Conservation (phyloP, 2,113 vertebrate genomes). For the Psilopsiagon aymara region DNA sequence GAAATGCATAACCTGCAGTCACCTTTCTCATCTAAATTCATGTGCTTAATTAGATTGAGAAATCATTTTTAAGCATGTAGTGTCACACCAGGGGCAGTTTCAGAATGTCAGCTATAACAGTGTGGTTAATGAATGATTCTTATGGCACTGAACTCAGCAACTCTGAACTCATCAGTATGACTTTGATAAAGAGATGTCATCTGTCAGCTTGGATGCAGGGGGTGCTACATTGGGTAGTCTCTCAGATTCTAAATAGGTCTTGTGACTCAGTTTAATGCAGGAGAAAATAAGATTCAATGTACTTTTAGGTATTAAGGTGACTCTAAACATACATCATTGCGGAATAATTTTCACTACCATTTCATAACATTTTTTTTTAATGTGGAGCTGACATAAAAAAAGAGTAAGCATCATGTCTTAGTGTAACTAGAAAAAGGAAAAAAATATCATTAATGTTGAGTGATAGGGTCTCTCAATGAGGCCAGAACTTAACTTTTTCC, state of each 20-base stretch:
- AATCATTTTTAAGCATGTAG: not conserved
- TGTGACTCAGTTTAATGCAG: not conserved
- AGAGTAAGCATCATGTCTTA: not conserved
- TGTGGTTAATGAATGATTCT: slow-evolving; percentile 5
- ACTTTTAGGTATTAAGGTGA: not conserved
- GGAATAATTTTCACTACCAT: not conserved
- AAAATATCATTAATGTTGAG: not conserved
- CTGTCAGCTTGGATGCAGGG: not conserved
- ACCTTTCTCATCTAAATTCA: slow-evolving; percentile 38
- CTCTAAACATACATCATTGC: not conserved
- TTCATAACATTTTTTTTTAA: not conserved
- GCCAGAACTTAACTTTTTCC: not conserved
- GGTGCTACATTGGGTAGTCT: not conserved
- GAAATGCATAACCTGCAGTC: not conserved
- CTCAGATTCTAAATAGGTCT: not conserved
- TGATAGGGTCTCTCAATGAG: not conserved
- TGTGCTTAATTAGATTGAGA: not conserved
- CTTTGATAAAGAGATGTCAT: not conserved
- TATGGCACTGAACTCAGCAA: not conserved
- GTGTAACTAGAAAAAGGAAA: not conserved
- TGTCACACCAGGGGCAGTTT: slow-evolving; percentile 2
- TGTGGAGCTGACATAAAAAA: not conserved
- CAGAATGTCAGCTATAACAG: not conserved
- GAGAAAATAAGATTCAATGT: not conserved
- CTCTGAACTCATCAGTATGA: not conserved